These are phyloP conservation scores for Leptinotarsa texana DNA, from an alignment of 1,140 invertebrate genomes.

Conservation along the genomic window DNA sequence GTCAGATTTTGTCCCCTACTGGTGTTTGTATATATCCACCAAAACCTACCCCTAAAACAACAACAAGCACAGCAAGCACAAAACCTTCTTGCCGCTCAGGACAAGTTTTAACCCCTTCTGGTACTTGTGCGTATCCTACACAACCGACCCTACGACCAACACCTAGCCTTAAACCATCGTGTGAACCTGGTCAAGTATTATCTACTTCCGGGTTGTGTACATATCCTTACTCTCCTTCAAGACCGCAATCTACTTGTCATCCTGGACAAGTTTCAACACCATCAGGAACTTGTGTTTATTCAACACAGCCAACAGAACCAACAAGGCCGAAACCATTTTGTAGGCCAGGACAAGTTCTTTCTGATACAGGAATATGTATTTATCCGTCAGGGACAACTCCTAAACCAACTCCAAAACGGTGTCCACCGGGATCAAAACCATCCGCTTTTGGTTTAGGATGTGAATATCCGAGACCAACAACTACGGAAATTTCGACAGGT, in stretches of 20 bases:
- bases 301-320: not conserved
- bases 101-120: not conserved
- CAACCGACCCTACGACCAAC: slow-evolving; percentile 4
- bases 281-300: not conserved
- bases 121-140: slow-evolving; percentile 5
- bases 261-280: slow-evolving; percentile 16
- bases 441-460: slow-evolving; percentile 25
- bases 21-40: slow-evolving; percentile 17
- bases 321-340: not conserved
- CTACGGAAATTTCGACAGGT: not conserved
- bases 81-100: not conserved
- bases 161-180: slow-evolving; percentile 10
- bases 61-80: not conserved
- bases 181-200: slow-evolving; percentile 9
- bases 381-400: not conserved
- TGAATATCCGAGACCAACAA: slow-evolving; percentile 30
- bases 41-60: not conserved
- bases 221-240: slow-evolving; percentile 1
- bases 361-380: slow-evolving; percentile 1
- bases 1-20: not conserved
- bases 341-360: not conserved
- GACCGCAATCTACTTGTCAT: slow-evolving; percentile 14
- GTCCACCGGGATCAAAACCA: slow-evolving; percentile 28
- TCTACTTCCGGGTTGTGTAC: slow-evolving; percentile 11
- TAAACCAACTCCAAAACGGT: slow-evolving; percentile 18